Base-by-base conservation (phyloP, 1,140 invertebrate genomes). In the Eriocheir sinensis region DNA sequence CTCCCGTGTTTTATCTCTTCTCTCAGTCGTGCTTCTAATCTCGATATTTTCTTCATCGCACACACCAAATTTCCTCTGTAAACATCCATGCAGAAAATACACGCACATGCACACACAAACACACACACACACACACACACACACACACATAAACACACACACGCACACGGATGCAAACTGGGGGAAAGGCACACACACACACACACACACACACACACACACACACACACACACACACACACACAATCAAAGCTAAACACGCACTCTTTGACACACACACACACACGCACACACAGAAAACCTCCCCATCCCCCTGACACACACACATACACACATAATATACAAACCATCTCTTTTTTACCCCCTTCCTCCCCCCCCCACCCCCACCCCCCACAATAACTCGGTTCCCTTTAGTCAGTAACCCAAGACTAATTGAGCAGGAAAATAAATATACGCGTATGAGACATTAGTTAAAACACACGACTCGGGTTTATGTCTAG, bases 1-100 rank as follows among this genome's bases (percentile, higher is more conserved):
- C 89, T 91, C 48, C 53, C 89, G 32, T 53, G 41, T 53, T 91
- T 53, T 91, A 44, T 91, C 89, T 91, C 89, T 91, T 91, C 89
- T 91, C 89, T 60, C 89, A 53, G 32, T 91, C 30, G n/a, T 38
- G 8, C 30, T 60, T 21, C 32, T 72, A 60, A 53, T 91, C 53
- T 53, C 89, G 8, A 44, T 32, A 30, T 53, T 32, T 38, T 32
- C 48, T 53, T 53, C 53, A 44, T 17, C 89, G 32, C 41, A 60
- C 89, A 53, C 30, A 27, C 89, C 53, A 40, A 40, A 38, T 41
- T 86, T 86, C 83, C 83, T 36, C 40, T 86, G 83, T 72, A 72
- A 72, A 72, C 60, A 72, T n/a, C 17, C 60, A 72, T 0, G 60
- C 60, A 72, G 27, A 72, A n/a, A n/a, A 72, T 21, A n/a, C 60